These are phyloP conservation scores for Dendrocincla tyrannina DNA, from an alignment of 2,797 vertebrate species.

Conservation along the genomic window DNA sequence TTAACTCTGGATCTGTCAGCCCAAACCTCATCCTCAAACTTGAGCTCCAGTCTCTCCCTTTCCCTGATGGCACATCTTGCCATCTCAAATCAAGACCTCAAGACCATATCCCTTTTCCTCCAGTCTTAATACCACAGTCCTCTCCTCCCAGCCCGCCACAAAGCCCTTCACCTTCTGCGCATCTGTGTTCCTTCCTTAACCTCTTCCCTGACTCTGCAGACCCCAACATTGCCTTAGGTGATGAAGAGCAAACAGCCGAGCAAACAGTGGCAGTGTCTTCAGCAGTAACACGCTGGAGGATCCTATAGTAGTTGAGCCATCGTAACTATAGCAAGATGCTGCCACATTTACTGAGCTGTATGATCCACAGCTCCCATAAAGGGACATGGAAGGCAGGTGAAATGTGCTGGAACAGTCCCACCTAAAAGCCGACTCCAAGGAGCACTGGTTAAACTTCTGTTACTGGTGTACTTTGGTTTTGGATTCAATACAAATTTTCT, in stretches of 20 bases:
- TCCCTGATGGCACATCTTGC: background rate
- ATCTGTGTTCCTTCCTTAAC: background rate
- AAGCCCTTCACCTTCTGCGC: background rate
- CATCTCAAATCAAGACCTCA: background rate
- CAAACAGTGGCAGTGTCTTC: background rate
- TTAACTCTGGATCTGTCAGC: background rate
- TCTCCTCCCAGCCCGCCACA: background rate
- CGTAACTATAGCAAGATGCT: background rate
- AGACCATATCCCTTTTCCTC: background rate
- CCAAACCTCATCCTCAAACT: background rate
- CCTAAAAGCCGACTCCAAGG: accelerated
- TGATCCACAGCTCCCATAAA: background rate
- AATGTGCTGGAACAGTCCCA: background rate
- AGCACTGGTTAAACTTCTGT: background rate
- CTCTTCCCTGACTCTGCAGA: background rate
- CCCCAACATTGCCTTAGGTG: accelerated
- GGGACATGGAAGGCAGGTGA: accelerated
- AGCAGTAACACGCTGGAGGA: background rate
- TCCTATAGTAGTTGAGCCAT: background rate
- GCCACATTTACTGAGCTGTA: background rate
- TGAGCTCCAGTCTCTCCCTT: background rate
- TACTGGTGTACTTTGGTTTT: background rate
- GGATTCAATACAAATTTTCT: background rate
- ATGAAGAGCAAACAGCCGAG: background rate
- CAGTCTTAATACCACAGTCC: background rate